Evolutionary conservation across 2,797 vertebrate genomes (phyloP).

Genomic region (Channallabes apus): DNA sequence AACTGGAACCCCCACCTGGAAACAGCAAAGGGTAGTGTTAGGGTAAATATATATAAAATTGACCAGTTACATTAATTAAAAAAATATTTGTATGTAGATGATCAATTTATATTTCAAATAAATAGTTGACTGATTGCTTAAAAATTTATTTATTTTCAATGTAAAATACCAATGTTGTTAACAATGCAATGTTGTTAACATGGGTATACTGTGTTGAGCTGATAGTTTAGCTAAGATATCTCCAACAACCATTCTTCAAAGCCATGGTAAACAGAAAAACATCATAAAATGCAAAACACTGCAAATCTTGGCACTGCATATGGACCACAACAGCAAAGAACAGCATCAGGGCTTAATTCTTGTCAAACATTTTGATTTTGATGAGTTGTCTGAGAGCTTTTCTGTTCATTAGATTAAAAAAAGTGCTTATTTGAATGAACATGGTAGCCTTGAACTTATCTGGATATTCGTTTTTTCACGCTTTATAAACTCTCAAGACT

Average conservation of each 20-base stretch:
- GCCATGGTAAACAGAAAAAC: neutral
- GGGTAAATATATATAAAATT: neutral
- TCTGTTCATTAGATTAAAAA: neutral
- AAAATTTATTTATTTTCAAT: neutral
- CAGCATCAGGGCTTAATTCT: neutral
- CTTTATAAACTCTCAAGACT: too few species aligned
- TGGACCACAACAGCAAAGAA: neutral
- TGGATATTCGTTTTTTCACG: neutral
- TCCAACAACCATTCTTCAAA: neutral
- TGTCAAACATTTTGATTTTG: neutral
- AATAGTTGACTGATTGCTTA: neutral
- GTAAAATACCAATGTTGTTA: neutral
- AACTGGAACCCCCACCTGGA: constrained; percentile 67
- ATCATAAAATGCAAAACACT: neutral
- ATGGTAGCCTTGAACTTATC: neutral
- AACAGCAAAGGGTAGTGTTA: constrained; percentile 35
- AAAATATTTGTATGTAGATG: neutral
- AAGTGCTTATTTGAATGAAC: neutral
- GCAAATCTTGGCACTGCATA: neutral
- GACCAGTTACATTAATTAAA: neutral
- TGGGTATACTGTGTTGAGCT: neutral
- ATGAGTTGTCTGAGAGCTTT: neutral
- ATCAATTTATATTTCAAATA: neutral
- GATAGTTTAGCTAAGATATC: neutral
- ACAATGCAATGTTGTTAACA: neutral